Base-by-base conservation (phyloP, 2,797 vertebrate species). In the Betta splendens region DNA sequence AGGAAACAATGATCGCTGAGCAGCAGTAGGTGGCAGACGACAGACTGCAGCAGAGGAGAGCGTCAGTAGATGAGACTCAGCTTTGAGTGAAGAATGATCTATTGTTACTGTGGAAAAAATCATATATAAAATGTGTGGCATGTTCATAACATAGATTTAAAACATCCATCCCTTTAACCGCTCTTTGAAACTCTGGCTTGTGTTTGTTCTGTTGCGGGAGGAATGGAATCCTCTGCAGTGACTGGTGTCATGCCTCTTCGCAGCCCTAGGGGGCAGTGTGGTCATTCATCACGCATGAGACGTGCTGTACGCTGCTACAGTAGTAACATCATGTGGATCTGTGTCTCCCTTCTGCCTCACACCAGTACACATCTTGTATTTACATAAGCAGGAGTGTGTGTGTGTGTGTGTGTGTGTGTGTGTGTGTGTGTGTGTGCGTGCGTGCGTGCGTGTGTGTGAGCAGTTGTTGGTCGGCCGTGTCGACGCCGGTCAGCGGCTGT, bases 241-340 rank as follows among this genome's bases (percentile, higher is more conserved):
- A 25, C 32, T 45, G 1, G 8, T 50, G 53, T 18, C 9, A 1
- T 51, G 1, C 26, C 5, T 4, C 2, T 1, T 7, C 4, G 0
- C 1, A 17, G 1, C 85, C 72, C 61, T 77, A 83, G 87, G 58
- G 75, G 81, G 52, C 72, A 81, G 55, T 86, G 52, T 80, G 63
- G 67, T 44, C 65, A 36, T 83, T 69, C 53, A 35, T 11, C 50
- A 16, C 26, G 22, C 31, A 38, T 3, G 4, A 13, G 20, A 29
- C 0, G 0, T 12, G 22, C 35, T 65, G 55, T 65, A 28, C 56
- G 45, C 62, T n/a, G 70, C 56, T 77, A n/a, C n/a, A n/a, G n/a
- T 73, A 66, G 72, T 64, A 78, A 64, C 77, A 59, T 76, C 64
- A 69, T 67, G 66, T 74, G 73, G 25, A 49, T 75, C 61, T 33